phyloP scores from a whole-genome alignment of 2,797 vertebrate genomes.

The Iguana delicatissima region DNA sequence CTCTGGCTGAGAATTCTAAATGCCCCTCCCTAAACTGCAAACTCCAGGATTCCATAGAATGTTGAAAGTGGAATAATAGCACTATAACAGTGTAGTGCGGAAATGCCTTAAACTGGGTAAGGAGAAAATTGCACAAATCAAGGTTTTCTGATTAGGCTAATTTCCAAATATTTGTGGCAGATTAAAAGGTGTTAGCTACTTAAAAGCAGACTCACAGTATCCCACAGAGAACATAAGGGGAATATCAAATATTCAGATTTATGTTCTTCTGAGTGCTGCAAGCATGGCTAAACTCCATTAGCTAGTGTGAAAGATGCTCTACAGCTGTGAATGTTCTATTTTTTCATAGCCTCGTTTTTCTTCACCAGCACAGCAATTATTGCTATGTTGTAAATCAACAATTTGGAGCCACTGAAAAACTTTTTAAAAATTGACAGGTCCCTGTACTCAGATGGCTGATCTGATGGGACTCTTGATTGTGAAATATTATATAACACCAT shows the following conservation, averaged over 20 bases:
- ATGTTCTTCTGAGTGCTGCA: slow-evolving; percentile 20
- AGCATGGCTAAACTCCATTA: background rate
- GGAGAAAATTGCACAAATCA: background rate
- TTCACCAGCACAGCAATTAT: slow-evolving; percentile 19
- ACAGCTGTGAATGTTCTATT: slow-evolving; percentile 7
- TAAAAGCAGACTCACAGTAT: background rate
- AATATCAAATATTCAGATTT: slow-evolving; percentile 26
- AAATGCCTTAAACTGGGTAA: too few species aligned
- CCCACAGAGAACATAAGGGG: background rate
- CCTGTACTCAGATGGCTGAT: slow-evolving; percentile 40
- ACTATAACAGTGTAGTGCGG: too few species aligned
- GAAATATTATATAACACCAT: slow-evolving; percentile 33
- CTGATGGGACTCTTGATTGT: slow-evolving; percentile 50
- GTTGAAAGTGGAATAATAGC: too few species aligned
- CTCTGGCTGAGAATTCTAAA: too few species aligned
- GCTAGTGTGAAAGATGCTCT: slow-evolving; percentile 23
- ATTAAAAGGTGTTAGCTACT: background rate
- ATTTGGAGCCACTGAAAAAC: slow-evolving; percentile 42
- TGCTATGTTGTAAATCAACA: slow-evolving; percentile 14
- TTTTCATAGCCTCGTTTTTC: background rate
- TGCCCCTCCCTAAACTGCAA: too few species aligned
- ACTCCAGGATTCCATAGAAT: too few species aligned
- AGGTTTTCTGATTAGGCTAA: background rate
- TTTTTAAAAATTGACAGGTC: slow-evolving; percentile 32
- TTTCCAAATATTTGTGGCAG: background rate